These are phyloP conservation scores for Parauchenoglanis ngamensis DNA, from an alignment of 2,797 vertebrate genomes.

Conservation along the genomic window DNA sequence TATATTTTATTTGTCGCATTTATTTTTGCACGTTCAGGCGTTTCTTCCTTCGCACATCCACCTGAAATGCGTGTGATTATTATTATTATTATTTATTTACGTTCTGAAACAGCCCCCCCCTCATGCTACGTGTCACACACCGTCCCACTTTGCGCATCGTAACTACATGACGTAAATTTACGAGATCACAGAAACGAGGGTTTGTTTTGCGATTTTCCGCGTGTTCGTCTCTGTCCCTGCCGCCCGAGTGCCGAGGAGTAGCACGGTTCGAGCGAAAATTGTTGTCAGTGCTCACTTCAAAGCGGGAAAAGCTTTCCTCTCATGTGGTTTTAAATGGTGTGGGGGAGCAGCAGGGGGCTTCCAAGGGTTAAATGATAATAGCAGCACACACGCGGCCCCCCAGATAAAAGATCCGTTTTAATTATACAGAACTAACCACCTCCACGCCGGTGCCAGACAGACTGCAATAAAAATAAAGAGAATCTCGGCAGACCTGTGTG, in stretches of 20 bases:
- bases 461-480: conserved; percentile 48
- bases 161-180: neutral
- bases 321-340: conserved; percentile 73
- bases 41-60: neutral
- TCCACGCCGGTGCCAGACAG: conserved; percentile 55
- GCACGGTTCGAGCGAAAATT: conserved; percentile 65
- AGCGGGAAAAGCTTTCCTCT: conserved; percentile 64
- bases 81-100: neutral
- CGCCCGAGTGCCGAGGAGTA: conserved; percentile 33
- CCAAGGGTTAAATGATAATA: conserved; percentile 63
- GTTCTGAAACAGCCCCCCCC: neutral
- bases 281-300: conserved; percentile 71
- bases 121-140: neutral
- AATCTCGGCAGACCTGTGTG: conserved; percentile 44
- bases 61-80: neutral
- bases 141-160: neutral
- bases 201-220: neutral
- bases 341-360: conserved; percentile 66
- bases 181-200: neutral
- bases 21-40: neutral
- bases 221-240: neutral
- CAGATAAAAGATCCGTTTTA: conserved; percentile 69
- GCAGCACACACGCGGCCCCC: conserved; percentile 59
- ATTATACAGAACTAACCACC: conserved; percentile 60
- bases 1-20: neutral